Conservation (phyloP, 2,888 invertebrate species). For the Agonopterix subpropinquella region DNA sequence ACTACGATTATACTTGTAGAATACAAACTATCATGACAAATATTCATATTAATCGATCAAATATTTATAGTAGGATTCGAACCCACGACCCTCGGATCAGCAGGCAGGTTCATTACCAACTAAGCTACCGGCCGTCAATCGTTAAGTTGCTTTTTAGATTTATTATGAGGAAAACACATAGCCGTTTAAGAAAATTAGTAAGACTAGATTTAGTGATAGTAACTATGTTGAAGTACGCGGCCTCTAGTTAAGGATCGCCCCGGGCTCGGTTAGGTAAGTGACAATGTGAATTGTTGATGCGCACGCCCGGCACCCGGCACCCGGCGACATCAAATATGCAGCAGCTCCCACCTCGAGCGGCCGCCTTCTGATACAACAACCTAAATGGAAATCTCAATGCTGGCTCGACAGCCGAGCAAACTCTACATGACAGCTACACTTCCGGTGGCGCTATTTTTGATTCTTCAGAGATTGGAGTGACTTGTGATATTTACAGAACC, state of each 20-base stretch:
- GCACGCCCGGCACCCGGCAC: constrained; percentile 33
- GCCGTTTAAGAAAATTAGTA: no score
- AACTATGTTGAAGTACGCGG: no score
- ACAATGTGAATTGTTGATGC: constrained; percentile 50
- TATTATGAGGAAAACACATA: no score
- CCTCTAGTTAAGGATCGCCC: constrained; percentile 34
- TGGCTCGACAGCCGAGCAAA: constrained; percentile 27
- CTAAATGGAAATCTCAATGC: constrained; percentile 39
- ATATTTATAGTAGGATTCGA: no score
- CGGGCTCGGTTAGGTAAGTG: constrained; percentile 48
- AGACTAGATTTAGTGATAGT: no score
- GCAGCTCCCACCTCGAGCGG: constrained; percentile 35
- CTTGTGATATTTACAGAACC: not conserved
- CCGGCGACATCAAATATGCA: constrained; percentile 61
- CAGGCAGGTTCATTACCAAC: no score
- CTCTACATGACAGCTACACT: constrained; percentile 23
- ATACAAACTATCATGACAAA: no score
- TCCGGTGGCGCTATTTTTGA: constrained; percentile 21
- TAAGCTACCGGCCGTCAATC: no score
- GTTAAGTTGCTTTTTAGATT: no score
- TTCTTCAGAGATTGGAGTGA: constrained; percentile 1
- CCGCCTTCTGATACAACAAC: constrained; percentile 23
- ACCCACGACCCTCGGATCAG: no score
- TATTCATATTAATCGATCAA: no score
- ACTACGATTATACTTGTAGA: no score